phyloP scores from a whole-genome alignment of 1,140 invertebrate species.

The Daktulosphaira vitifoliae region DNA sequence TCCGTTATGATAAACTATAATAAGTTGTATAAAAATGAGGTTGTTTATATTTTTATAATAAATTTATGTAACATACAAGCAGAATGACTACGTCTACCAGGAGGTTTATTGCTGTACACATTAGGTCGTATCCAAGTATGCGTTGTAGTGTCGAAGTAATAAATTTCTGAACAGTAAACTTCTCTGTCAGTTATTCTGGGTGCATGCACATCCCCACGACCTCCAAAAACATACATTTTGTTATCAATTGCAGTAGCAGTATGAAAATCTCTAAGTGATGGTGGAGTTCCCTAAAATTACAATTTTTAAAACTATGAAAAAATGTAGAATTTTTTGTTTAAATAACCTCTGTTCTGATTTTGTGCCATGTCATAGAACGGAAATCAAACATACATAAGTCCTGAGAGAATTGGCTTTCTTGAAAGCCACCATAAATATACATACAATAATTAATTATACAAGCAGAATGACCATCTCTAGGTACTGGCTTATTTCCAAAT shows the following conservation, averaged over 20 bases:
- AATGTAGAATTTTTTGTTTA: constrained; percentile 28
- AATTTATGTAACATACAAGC: constrained; percentile 58
- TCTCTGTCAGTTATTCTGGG: constrained; percentile 58
- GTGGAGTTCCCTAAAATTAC: constrained; percentile 43
- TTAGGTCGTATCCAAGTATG: constrained; percentile 58
- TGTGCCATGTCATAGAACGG: constrained; percentile 60
- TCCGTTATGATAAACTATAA: constrained; percentile 63
- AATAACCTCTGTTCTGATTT: constrained; percentile 51
- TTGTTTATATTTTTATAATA: constrained; percentile 27
- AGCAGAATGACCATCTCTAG: constrained; percentile 82
- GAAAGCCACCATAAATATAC: constrained; percentile 83
- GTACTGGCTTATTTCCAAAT: constrained; percentile 59
- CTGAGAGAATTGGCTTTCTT: constrained; percentile 62
- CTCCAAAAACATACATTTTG: constrained; percentile 80
- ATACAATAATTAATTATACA: constrained; percentile 71
- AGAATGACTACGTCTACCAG: constrained; percentile 76
- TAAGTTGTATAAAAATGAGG: constrained; percentile 35
- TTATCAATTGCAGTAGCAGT: constrained; percentile 63
- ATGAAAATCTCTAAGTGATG: constrained; percentile 77
- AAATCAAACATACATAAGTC: constrained; percentile 69
- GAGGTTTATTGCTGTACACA: constrained; percentile 50
- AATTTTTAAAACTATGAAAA: background rate
- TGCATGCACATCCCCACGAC: constrained; percentile 59
- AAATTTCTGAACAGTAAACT: constrained; percentile 67
- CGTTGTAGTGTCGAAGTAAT: constrained; percentile 62